phyloP scores from a whole-genome alignment of 2,888 invertebrate genomes.

The Drosophila recens region DNA sequence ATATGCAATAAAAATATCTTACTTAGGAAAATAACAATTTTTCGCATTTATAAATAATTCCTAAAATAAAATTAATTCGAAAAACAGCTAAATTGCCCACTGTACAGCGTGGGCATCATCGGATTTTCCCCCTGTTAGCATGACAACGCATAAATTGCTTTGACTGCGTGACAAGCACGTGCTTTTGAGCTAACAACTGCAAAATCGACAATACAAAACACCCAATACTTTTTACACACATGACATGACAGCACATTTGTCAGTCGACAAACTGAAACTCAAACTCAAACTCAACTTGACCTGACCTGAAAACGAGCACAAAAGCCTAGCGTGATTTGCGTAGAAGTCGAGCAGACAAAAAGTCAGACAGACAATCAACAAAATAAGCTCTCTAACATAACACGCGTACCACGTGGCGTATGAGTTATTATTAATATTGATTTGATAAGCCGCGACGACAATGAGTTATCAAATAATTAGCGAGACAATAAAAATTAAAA shows the following conservation, averaged over 20 bases:
- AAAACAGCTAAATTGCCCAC: neutral
- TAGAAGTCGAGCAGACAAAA: slow-evolving; percentile 3
- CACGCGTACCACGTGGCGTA: slow-evolving; percentile 24
- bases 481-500: neutral
- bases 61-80: no score
- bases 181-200: slow-evolving; percentile 32
- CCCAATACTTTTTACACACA: slow-evolving; percentile 2
- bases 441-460: slow-evolving; percentile 7
- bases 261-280: slow-evolving; percentile 12
- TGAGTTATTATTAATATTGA: slow-evolving; percentile 37
- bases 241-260: slow-evolving; percentile 46
- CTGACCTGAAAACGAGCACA: slow-evolving; percentile 29
- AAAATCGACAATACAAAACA: slow-evolving; percentile 17
- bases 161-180: slow-evolving; percentile 37
- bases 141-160: slow-evolving; percentile 60
- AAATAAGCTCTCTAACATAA: neutral
- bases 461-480: slow-evolving; percentile 7
- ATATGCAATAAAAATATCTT: no score
- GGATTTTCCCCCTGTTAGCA: slow-evolving; percentile 17
- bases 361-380: slow-evolving; percentile 1
- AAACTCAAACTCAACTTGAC: slow-evolving; percentile 9
- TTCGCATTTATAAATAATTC: no score
- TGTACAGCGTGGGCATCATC: slow-evolving; percentile 9
- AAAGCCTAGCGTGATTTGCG: slow-evolving; percentile 33
- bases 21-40: no score